Conservation (phyloP, 2,113 vertebrate species). For the Gallinago media region DNA sequence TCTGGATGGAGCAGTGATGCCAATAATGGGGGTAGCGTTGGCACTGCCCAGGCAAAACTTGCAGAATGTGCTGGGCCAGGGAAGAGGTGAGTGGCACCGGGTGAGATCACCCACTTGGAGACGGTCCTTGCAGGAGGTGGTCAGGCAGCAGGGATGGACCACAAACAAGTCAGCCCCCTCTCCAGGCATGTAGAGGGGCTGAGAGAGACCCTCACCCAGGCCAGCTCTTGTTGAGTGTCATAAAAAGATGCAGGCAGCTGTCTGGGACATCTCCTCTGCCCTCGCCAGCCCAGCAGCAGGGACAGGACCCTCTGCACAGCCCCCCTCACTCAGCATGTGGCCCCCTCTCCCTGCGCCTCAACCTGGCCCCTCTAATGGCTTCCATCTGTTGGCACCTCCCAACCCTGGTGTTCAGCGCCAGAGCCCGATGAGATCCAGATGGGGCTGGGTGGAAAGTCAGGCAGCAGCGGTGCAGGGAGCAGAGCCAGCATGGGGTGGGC, state of each 20-base stretch:
- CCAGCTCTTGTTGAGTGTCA: neutral
- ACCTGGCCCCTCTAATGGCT: neutral
- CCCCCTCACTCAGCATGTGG: neutral
- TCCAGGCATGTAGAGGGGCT: neutral
- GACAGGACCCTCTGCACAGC: neutral
- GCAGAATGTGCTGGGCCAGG: neutral
- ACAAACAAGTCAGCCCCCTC: neutral
- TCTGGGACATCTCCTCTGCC: neutral
- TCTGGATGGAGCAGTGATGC: neutral
- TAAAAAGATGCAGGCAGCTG: neutral
- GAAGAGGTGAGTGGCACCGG: neutral
- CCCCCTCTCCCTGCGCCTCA: neutral
- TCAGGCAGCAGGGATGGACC: neutral
- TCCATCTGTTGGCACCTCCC: conserved; percentile 51
- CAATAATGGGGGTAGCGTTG: conserved; percentile 60
- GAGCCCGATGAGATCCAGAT: conserved; percentile 14
- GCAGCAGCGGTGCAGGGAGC: fast-evolving
- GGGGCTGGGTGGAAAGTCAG: conserved; percentile 35
- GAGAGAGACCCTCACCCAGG: fast-evolving
- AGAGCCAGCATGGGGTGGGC: neutral
- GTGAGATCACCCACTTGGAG: neutral
- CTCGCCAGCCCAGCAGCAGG: neutral
- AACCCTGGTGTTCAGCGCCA: neutral
- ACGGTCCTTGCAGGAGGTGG: neutral
- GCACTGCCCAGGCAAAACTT: neutral